These are phyloP conservation scores for Atta colombica DNA, from an alignment of 1,140 invertebrate genomes.

Conservation along the genomic window DNA sequence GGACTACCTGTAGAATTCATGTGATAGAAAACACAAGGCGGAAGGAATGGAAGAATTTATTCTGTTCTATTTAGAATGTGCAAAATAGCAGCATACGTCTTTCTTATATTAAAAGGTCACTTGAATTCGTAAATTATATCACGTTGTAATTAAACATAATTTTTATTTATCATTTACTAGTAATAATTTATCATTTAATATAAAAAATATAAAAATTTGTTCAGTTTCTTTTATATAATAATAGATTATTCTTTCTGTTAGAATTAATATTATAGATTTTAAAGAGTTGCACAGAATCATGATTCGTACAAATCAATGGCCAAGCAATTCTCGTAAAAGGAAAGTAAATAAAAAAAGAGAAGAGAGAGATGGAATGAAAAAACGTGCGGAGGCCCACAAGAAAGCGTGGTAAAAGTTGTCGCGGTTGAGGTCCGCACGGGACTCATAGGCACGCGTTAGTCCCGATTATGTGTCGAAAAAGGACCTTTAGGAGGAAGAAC, in stretches of 20 bases:
- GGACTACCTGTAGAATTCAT: slow-evolving; percentile 71
- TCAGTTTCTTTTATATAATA: not conserved
- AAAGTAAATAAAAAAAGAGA: slow-evolving; percentile 15
- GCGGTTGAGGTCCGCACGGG: slow-evolving; percentile 65
- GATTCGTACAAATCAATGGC: not conserved
- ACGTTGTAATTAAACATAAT: not conserved
- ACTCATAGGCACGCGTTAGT: slow-evolving; percentile 71
- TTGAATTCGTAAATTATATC: not conserved
- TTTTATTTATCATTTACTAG: not conserved
- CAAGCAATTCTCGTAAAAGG: not conserved
- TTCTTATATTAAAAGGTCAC: not conserved
- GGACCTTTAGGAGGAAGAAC: slow-evolving; percentile 49
- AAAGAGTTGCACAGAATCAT: not conserved
- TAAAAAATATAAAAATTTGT: not conserved
- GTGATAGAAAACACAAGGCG: slow-evolving; percentile 30
- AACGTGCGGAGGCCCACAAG: slow-evolving; percentile 61
- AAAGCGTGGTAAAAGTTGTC: slow-evolving; percentile 78
- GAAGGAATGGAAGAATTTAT: slow-evolving; percentile 16
- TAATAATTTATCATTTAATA: not conserved
- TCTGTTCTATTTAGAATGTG: not conserved
- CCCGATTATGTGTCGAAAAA: slow-evolving; percentile 75
- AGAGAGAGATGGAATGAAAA: slow-evolving; percentile 14
- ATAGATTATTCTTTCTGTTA: too few relatives aligned
- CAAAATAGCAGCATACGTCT: not conserved
- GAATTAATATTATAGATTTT: not conserved